Base-by-base conservation (phyloP, 2,888 invertebrate species). In the Pachliopta kotzebuea region DNA sequence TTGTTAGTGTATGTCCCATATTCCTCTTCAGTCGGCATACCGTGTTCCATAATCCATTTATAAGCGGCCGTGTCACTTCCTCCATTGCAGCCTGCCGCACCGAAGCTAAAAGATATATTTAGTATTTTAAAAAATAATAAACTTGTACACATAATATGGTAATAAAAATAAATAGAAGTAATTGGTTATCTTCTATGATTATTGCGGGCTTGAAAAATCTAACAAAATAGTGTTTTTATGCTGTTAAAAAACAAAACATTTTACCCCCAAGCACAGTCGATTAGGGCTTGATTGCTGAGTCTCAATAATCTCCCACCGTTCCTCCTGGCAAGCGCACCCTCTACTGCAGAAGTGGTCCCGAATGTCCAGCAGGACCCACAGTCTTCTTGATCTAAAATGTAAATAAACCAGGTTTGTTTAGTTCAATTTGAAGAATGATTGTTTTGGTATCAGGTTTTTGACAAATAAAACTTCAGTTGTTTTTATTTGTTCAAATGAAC, bases 31-130 rank as follows among this genome's bases (percentile, higher is more conserved):
- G 96, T 94, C 0, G 98, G 97, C 21, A 98, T 87, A 18, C 89
- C 89, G 62, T 96, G 94, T 76, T 96, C 94, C 90, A 96, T 93
- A 85, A 98, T 96, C 96, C 97, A 98, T 67, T 95, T 93, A 77
- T 98, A 98, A 0, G 97, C 95, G 62, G 96, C 93, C 79, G 95
- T 96, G 80, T 98, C 98, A 85, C 96, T 95, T 9, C 98, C 98
- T 11, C 98, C 98, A 77, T 97, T 95, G 81, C 98, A 98, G 0
- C 97, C 98, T 77, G 94, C 94, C 75, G 95, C 96, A 45, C 97
- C 97, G 77, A 92, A 97, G 50, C 93, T 93, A 56, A 52, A 53
- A 52, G 8, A n/a, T 7, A n/a, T 4, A n/a, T 18, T 37, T 45
- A 7, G n/a, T 6, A 45, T 4, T 18, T 6, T 2, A 2, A 37